Evolutionary conservation across 2,797 vertebrate genomes (phyloP).

Genomic region (Decapterus maruadsi): DNA sequence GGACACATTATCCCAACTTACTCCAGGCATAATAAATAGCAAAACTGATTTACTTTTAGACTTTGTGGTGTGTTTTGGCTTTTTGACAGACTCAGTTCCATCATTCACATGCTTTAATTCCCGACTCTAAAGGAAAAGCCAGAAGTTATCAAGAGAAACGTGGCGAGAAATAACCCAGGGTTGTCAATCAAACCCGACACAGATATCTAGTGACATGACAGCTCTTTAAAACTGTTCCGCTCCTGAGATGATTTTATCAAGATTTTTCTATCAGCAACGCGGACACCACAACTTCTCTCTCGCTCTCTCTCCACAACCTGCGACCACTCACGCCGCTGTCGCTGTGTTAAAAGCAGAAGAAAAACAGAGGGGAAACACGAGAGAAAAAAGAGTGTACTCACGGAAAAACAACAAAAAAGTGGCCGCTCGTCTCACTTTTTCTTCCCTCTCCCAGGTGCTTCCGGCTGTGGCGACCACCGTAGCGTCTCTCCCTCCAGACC

Average conservation of each 20-base stretch:
- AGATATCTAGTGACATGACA: neutral
- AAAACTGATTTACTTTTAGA: conserved; percentile 19
- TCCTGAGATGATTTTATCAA: neutral
- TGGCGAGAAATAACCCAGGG: neutral
- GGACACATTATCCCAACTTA: neutral
- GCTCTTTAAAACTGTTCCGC: neutral
- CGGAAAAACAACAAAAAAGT: conserved; percentile 48
- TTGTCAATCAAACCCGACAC: neutral
- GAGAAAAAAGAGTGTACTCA: conserved; percentile 60
- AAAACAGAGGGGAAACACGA: neutral
- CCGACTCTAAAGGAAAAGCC: neutral
- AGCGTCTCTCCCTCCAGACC: conserved; percentile 41
- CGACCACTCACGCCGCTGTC: neutral
- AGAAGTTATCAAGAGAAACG: conserved; percentile 41
- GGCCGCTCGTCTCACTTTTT: conserved; percentile 3
- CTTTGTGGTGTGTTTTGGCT: conserved; percentile 28
- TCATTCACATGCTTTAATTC: conserved; percentile 31
- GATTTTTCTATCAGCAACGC: neutral
- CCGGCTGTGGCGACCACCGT: conserved; percentile 17
- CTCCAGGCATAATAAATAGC: neutral
- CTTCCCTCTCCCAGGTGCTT: conserved; percentile 5
- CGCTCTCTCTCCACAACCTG: conserved; percentile 19
- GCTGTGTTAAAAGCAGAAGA: neutral
- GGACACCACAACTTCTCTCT: conserved; percentile 45
- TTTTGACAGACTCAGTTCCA: conserved; percentile 23